Evolutionary conservation across 1,140 invertebrate genomes (phyloP).

Genomic region (Drosophila pseudoobscura): DNA sequence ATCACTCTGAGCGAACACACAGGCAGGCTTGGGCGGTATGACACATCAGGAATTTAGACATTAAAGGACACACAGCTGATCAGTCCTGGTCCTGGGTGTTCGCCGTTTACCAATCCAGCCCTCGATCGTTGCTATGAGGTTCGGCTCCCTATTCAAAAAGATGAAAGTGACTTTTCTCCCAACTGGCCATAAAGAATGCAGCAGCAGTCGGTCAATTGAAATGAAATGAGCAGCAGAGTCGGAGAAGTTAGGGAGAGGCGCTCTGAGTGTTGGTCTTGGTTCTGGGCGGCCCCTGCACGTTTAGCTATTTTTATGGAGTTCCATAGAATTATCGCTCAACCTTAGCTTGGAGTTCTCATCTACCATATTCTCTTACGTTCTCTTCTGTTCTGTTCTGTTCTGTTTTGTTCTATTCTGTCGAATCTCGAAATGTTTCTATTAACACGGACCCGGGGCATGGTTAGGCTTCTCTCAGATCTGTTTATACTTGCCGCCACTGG

Average conservation of each 20-base stretch:
- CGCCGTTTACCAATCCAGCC: too few species aligned
- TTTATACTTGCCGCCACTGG: constrained; percentile 47
- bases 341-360: constrained; percentile 7
- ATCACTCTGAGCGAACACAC: constrained; percentile 21
- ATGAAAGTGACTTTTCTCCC: constrained; percentile 71
- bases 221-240: constrained; percentile 37
- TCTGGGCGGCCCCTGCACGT: constrained; percentile 76
- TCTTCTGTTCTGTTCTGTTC: constrained; percentile 7
- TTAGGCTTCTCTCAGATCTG: constrained; percentile 29
- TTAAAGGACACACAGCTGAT: constrained; percentile 65
- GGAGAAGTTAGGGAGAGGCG: neutral
- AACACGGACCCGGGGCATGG: constrained; percentile 58
- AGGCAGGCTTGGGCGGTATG: constrained; percentile 66
- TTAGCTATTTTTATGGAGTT: constrained; percentile 81
- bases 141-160: constrained; percentile 72
- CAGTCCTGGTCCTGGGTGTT: constrained; percentile 1
- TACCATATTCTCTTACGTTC: neutral
- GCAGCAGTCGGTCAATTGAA: constrained; percentile 57
- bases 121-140: constrained; percentile 8
- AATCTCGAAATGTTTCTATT: constrained; percentile 67
- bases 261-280: constrained; percentile 4
- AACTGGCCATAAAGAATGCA: constrained; percentile 36
- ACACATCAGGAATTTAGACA: constrained; percentile 76
- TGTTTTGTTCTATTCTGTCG: constrained; percentile 20
- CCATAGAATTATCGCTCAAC: constrained; percentile 59